phyloP scores from a whole-genome alignment of 2,888 invertebrate genomes.

The Leptogaster cylindrica region DNA sequence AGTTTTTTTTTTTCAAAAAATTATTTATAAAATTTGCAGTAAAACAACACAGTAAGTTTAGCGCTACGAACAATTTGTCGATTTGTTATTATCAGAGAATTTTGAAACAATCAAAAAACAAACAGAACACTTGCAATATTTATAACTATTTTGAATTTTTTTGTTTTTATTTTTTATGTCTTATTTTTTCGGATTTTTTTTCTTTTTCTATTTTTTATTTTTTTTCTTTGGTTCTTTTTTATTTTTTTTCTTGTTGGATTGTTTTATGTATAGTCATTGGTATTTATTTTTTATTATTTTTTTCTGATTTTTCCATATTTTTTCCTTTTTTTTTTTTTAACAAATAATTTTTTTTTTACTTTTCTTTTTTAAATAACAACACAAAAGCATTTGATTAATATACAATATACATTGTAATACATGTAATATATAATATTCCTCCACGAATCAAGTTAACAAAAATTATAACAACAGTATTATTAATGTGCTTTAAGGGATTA shows the following conservation, averaged over 20 bases:
- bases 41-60: no score
- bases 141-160: neutral
- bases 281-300: conserved; percentile 13
- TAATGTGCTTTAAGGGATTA: no score
- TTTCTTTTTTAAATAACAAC: conserved; percentile 8
- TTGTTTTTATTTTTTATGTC: neutral
- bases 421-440: no score
- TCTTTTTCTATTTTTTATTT: conserved; percentile 22
- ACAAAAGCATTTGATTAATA: neutral
- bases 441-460: no score
- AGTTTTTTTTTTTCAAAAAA: no score
- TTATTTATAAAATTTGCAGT: no score
- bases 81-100: no score
- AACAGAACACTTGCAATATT: no score
- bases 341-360: neutral
- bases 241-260: neutral
- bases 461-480: no score
- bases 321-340: neutral
- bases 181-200: conserved; percentile 12
- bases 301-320: conserved; percentile 8
- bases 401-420: neutral
- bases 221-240: conserved; percentile 7
- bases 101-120: no score
- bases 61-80: no score
- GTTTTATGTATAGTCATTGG: conserved; percentile 25